Base-by-base conservation (phyloP, 2,113 vertebrate genomes). In the Aviceda subcristata region DNA sequence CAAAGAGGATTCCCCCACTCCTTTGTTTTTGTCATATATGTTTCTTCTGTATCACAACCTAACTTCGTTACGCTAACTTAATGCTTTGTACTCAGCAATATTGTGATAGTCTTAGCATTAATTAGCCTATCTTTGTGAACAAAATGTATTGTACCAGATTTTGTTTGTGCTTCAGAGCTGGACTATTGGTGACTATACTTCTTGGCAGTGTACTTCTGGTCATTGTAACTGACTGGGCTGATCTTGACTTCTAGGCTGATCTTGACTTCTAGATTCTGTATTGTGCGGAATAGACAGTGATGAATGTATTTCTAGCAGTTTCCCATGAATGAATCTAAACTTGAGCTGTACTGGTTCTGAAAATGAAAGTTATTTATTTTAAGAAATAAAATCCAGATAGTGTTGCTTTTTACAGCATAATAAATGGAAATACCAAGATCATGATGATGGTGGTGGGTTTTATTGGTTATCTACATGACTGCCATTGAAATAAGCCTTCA, bases 291-390 rank as follows among this genome's bases (percentile, higher is more conserved):
- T 43, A 86, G 94, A 98, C 95, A 95, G 96, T 95, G 96, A 98
- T 98, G 98, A 98, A 98, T 98, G 98, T 98, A 98, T 97, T 98
- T 97, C 97, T 88, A 97, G 97, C 95, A 94, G 88, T 91, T 95
- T 97, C 97, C 98, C 97, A 97, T 95, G 95, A 97, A 91, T 92
- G 96, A 98, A 97, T 97, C 97, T 97, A 97, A 98, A 80, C 91
- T 96, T 97, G 97, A 97, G 98, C 96, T 98, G 95, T 98, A 97
- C 94, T 98, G 93, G 97, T 98, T 98, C 97, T 97, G 97, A 97
- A 98, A 97, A 96, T 94, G 97, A 97, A 96, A 94, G 97, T 95
- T 97, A 97, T 98, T 98, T 98, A 98, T 98, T 98, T 98, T 98
- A 97, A 98, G 97, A 97, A 97, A 95, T 95, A 97, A 97, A 98